Base-by-base conservation (phyloP, 2,888 invertebrate genomes). In the Monopis laevigella region DNA sequence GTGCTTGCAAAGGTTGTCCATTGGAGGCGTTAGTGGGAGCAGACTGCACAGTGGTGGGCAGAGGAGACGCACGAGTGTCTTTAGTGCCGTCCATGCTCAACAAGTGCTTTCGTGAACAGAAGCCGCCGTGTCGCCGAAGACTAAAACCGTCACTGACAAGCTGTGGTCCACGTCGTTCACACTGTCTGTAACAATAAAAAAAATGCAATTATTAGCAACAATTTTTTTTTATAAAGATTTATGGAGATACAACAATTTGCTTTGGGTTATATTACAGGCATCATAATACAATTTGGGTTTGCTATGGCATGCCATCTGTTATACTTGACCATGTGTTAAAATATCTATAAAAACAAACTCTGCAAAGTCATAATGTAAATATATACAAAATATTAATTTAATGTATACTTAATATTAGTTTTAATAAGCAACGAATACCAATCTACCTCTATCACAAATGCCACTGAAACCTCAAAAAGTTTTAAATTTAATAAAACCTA, bases 21-120 rank as follows among this genome's bases (percentile, higher is more conserved):
- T 65, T 47, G 2, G 61, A 52, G 12, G 62, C 47, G 2, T 13
- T 35, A 19, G 63, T 47, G 10, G 59, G 47, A 26, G 68, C 49
- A 7, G 62, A 50, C 56, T 71, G 74, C 45, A 68, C 62, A 28
- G 62, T 55, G 42, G 68, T 60, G 3, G 78, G 73, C 51, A 75
- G 56, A 26, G 77, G 80, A 40, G 75, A 78, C 36, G 75, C 72
- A 38, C 77, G 71, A 48, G 73, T 69, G 59, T 89, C 88, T 82
- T 92, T 92, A 65, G 88, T 87, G 65, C 92, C 90, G 82, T 93
- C 93, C 92, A 93, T 92, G 83, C 90, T 92, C 87, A 92, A 88
- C 87, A 80, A 72, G 44, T 75, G 68, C 51, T 74, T 60, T 45
- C 62, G 65, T 35, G 73, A 73, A 62, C 80, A 74, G 53, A 73